Evolutionary conservation across 2,113 vertebrate species (phyloP).

Genomic region (Copsychus sechellarum): DNA sequence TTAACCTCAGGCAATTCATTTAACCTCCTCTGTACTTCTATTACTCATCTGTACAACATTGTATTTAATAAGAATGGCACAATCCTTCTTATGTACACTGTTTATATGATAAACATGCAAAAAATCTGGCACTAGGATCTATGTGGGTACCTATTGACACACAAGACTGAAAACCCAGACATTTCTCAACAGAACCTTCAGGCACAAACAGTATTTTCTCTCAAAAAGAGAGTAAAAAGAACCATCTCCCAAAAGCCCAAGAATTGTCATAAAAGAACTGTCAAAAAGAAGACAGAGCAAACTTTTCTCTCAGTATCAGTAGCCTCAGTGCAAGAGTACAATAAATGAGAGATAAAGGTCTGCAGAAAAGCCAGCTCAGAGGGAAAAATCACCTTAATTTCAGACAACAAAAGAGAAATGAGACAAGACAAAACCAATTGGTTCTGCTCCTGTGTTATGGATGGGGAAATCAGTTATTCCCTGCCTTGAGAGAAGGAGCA

Average conservation of each 20-base stretch:
- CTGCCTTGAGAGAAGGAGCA: not conserved
- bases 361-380: not conserved
- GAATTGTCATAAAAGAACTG: not conserved
- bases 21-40: not conserved
- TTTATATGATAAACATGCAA: not conserved
- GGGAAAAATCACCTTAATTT: conserved; percentile 21
- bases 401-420: not conserved
- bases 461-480: not conserved
- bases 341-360: not conserved
- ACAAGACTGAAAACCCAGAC: not conserved
- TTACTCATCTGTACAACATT: not conserved
- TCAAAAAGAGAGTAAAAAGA: not conserved
- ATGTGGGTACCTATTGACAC: not conserved
- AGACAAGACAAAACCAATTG: not conserved
- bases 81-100: not conserved
- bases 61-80: not conserved
- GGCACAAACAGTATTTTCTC: not conserved
- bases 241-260: not conserved
- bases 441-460: not conserved
- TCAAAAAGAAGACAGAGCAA: not conserved
- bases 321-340: not conserved
- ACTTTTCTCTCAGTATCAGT: not conserved
- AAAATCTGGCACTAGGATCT: not conserved
- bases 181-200: not conserved
- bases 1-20: conserved; percentile 23